Evolutionary conservation across 2,888 invertebrate species (phyloP).

Genomic region (Dyspetes luteomarginatus): DNA sequence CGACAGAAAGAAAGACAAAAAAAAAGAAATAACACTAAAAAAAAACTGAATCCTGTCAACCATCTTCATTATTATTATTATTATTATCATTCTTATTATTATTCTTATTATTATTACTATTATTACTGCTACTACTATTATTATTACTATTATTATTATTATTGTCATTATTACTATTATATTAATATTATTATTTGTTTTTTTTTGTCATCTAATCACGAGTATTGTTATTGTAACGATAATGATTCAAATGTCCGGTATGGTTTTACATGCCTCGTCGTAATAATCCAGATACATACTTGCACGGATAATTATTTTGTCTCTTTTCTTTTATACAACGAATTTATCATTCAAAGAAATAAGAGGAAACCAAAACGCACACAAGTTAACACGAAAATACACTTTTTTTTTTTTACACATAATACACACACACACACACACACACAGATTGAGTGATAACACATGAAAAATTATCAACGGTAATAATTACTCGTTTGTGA

Average conservation of each 20-base stretch:
- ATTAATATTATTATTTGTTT: conserved; percentile 55
- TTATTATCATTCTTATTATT: conserved; percentile 23
- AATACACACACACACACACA: not conserved
- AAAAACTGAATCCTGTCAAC: conserved; percentile 61
- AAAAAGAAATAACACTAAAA: conserved; percentile 54
- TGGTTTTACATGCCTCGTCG: conserved; percentile 77
- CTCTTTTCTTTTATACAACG: conserved; percentile 31
- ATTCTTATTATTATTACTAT: conserved; percentile 35
- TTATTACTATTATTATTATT: conserved; percentile 43
- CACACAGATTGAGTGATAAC: not conserved
- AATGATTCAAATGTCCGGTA: conserved; percentile 70
- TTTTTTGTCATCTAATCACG: conserved; percentile 55
- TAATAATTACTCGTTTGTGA: not conserved
- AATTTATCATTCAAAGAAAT: conserved; percentile 17
- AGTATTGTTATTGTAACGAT: conserved; percentile 68
- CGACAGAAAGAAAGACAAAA: conserved; percentile 49
- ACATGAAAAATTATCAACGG: not conserved
- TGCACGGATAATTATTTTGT: conserved; percentile 66
- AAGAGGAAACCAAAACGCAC: not conserved
- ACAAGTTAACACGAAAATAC: conserved; percentile 6
- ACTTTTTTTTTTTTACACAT: too few species aligned
- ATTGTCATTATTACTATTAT: conserved; percentile 15
- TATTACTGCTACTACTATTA: conserved; percentile 50
- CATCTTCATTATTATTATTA: conserved; percentile 57
- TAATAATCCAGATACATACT: conserved; percentile 61